Percentiles rank a stretch among this genome's conserved stretches.
These are phyloP conservation scores for Pseudotriccus pelzelni DNA, from an alignment of 2,797 vertebrate species.

Conservation along the genomic window DNA sequence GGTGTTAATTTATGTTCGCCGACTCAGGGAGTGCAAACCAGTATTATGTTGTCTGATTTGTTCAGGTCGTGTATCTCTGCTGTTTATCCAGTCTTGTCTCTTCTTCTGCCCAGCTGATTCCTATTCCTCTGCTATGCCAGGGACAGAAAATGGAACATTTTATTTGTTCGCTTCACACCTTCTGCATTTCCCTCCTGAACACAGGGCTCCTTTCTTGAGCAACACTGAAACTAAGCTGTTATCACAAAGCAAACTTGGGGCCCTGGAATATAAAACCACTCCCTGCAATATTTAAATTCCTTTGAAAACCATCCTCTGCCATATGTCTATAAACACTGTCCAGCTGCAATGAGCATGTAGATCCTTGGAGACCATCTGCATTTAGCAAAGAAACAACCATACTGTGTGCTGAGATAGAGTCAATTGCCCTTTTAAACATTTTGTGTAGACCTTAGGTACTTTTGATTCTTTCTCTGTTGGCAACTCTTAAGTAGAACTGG, in stretches of 20 bases:
- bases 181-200: slow-evolving; percentile 3
- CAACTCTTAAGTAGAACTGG: not conserved
- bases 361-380: slow-evolving; percentile 3
- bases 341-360: slow-evolving; percentile 1
- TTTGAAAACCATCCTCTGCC: slow-evolving; percentile 45
- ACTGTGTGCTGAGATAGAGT: not conserved
- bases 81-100: not conserved
- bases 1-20: not conserved
- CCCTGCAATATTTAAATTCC: slow-evolving; percentile 55
- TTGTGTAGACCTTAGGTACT: not conserved
- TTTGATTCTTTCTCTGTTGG: not conserved
- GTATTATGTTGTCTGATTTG: not conserved
- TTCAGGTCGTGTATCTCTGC: not conserved
- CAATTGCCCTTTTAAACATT: not conserved
- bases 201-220: slow-evolving; percentile 35
- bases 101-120: not conserved
- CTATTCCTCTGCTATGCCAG: not conserved
- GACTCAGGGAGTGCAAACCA: not conserved
- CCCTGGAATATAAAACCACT: slow-evolving; percentile 45
- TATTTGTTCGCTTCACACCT: slow-evolving; percentile 37
- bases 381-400: not conserved
- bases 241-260: slow-evolving; percentile 52
- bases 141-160: not conserved
- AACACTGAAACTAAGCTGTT: not conserved
- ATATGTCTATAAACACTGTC: slow-evolving; percentile 34